phyloP scores from a whole-genome alignment of 2,888 invertebrate genomes.

The Ophraella communa region DNA sequence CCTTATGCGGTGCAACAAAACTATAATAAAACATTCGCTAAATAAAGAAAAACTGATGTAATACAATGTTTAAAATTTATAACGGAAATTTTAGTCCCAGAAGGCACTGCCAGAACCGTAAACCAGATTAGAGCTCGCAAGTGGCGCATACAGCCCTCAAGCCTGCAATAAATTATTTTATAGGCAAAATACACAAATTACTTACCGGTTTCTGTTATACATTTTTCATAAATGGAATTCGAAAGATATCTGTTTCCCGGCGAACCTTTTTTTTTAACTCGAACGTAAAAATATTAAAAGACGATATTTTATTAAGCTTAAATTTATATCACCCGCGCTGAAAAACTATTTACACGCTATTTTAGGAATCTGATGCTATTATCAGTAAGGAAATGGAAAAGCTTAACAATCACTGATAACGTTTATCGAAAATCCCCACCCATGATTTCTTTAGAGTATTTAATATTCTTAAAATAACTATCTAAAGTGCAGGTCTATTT shows the following conservation, averaged over 20 bases:
- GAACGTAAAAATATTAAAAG: no score
- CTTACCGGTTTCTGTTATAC: conserved; percentile 23
- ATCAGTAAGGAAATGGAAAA: no score
- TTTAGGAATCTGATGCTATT: no score
- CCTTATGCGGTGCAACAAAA: not conserved
- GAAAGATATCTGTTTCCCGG: not conserved
- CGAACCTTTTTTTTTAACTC: not conserved
- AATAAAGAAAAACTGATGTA: conserved; percentile 18
- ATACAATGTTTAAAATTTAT: conserved; percentile 26
- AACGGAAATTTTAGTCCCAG: conserved; percentile 10
- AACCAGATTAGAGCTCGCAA: conserved; percentile 31
- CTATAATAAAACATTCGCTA: not conserved
- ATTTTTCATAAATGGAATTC: conserved; percentile 18
- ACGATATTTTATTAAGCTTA: no score
- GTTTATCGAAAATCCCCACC: no score
- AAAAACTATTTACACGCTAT: no score
- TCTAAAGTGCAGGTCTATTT: no score
- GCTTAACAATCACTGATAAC: no score
- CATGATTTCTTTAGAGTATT: no score
- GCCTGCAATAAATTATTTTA: conserved; percentile 29
- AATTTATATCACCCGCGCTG: no score
- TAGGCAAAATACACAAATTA: conserved; percentile 29
- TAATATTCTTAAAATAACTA: no score
- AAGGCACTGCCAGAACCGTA: conserved; percentile 20
- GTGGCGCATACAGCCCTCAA: conserved; percentile 19